Evolutionary conservation across 2,888 invertebrate genomes (phyloP).

Genomic region (Trimorus sp.): DNA sequence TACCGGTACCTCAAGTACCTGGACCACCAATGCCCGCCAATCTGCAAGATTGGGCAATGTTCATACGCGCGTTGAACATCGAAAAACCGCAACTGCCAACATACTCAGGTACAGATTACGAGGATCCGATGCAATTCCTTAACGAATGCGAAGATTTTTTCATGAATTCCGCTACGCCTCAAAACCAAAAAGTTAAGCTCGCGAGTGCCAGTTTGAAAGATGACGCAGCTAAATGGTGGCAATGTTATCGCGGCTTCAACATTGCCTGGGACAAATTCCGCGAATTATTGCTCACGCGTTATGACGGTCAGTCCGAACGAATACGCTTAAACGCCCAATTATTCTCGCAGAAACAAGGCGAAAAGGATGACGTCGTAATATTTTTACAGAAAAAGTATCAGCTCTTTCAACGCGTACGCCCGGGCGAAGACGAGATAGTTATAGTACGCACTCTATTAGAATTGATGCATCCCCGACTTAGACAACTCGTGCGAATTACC

Average conservation of each 20-base stretch:
- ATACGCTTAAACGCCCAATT: conserved; percentile 23
- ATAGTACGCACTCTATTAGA: conserved; percentile 46
- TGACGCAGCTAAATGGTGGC: conserved; percentile 31
- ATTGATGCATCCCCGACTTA: neutral
- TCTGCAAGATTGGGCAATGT: neutral
- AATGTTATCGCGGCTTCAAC: conserved; percentile 13
- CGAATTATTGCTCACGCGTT: conserved; percentile 17
- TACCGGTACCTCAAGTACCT: neutral
- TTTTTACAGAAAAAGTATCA: conserved; percentile 41
- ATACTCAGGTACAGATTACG: conserved; percentile 8
- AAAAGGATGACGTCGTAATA: conserved; percentile 25
- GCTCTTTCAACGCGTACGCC: conserved; percentile 29
- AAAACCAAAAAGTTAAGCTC: neutral
- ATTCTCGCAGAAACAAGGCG: conserved; percentile 10
- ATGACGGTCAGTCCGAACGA: neutral
- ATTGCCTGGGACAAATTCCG: conserved; percentile 34
- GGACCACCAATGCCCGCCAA: neutral
- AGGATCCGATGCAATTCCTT: neutral
- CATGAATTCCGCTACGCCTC: neutral
- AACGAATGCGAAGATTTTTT: neutral
- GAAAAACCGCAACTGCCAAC: neutral
- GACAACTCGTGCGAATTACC: conserved; percentile 4
- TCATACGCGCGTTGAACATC: conserved; percentile 3
- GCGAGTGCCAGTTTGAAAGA: conserved; percentile 1
- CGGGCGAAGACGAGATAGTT: conserved; percentile 52